These are phyloP conservation scores for Lapara coniferarum DNA, from an alignment of 2,888 invertebrate genomes.

Conservation along the genomic window DNA sequence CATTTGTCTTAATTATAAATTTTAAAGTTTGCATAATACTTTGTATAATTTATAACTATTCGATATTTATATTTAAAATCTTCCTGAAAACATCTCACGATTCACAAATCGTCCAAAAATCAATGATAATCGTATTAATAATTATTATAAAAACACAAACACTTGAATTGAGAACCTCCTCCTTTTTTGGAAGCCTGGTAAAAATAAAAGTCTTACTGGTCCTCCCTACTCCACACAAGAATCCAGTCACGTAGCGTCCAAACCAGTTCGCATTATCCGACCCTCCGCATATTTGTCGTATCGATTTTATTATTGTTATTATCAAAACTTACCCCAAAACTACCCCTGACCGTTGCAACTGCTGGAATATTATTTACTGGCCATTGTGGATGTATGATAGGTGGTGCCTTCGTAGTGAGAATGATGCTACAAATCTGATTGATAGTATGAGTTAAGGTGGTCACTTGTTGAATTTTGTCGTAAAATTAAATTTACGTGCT, in stretches of 20 bases:
- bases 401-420: neutral
- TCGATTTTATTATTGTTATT: conserved; percentile 51
- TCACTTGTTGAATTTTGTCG: too few relatives aligned
- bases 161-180: too few relatives aligned
- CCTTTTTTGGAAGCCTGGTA: neutral
- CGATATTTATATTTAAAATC: too few relatives aligned
- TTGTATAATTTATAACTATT: too few relatives aligned
- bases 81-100: too few relatives aligned
- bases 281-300: conserved; percentile 43
- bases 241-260: conserved; percentile 33
- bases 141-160: too few relatives aligned
- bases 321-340: conserved; percentile 24
- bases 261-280: conserved; percentile 39
- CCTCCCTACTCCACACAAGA: conserved; percentile 25
- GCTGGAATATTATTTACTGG: conserved; percentile 9
- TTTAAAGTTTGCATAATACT: too few relatives aligned
- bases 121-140: too few relatives aligned
- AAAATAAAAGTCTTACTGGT: neutral
- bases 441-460: neutral
- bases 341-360: conserved; percentile 13
- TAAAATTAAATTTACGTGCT: too few relatives aligned
- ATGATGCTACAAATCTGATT: neutral
- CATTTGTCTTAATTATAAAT: too few relatives aligned
- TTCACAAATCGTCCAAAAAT: too few relatives aligned
- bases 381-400: conserved; percentile 6